A percentile compares a stretch with the other conserved stretches of the same genome.
Conservation (phyloP, 1,140 invertebrate species). For the Trinorchestia longiramus region DNA sequence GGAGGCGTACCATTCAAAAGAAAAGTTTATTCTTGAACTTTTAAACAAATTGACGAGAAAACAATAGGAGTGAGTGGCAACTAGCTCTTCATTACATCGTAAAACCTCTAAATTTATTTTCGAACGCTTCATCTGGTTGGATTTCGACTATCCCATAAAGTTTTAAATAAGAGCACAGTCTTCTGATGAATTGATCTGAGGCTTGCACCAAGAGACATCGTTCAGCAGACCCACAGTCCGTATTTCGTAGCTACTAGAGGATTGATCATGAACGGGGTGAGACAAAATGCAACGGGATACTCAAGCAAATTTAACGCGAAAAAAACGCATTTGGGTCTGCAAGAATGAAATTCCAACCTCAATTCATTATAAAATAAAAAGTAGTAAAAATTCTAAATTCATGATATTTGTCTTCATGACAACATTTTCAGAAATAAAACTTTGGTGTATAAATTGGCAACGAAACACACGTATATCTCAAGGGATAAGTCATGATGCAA, state of each 20-base stretch:
- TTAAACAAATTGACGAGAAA: not conserved
- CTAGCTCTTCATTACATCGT: not conserved
- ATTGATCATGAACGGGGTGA: not conserved
- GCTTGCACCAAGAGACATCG: not conserved
- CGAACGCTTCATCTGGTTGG: not conserved
- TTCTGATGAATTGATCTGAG: not conserved
- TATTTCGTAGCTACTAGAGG: not conserved
- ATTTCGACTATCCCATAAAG: not conserved
- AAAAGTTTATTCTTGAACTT: not conserved
- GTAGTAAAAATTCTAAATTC: not conserved
- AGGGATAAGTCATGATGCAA: constrained; percentile 54
- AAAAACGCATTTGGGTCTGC: not conserved
- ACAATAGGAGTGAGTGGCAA: constrained; percentile 6
- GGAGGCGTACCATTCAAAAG: not conserved
- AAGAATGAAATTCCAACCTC: not conserved
- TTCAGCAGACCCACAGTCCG: not conserved
- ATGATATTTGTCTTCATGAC: not conserved
- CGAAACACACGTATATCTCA: constrained; percentile 42
- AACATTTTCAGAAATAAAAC: not conserved
- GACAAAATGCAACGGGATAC: not conserved
- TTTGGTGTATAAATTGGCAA: not conserved
- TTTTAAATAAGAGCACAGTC: not conserved
- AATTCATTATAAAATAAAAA: not conserved
- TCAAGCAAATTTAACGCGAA: not conserved
- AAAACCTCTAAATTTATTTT: not conserved